Evolutionary conservation across 92 coral and sea anemone genomes (phyloP), one percentile per base, ranked within the genome.

Genomic region (Nematostella vectensis): DNA sequence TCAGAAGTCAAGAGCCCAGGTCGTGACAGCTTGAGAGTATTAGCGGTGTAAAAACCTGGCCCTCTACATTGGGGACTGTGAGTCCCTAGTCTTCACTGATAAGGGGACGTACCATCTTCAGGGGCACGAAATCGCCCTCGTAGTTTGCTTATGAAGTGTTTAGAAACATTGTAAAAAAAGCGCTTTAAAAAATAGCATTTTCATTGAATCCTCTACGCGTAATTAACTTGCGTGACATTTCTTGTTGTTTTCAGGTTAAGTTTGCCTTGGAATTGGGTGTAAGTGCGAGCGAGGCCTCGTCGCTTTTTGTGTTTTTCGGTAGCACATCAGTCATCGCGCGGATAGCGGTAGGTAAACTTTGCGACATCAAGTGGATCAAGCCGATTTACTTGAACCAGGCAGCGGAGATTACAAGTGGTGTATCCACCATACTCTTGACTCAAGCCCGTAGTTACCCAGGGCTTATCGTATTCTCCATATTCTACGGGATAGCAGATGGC

Each of bases 401-500:
- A 11, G 55, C 71, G 2, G 66, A 54, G 42, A 47, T 68, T 11
- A 3, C 62, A 25, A 61, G 67, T 28, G 67, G 67, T 16, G 11
- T 61, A 3, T 54, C 56, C 10, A 70, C 50, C 28, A 29, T 62
- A 31, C 28, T 47, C 10, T 70, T 76, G 1, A 50, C 66, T 1
- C 82, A 61, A 29, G 76, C 76, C 21, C 30, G 39, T 3, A 55
- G 42, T 4, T 76, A 76, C 55, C 25, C 50, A 0, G 59, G 68
- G 8, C 66, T 76, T 18, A 45, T 68, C 3, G 65, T 50, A 3
- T 76, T 76, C 29, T 62, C 82, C 10, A 28, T 76, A 28, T 48
- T 69, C 47, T 68, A 68, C 42, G 82, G 82, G 15, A 37, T 68
- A 23, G 82, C 76, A 12, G 82, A 76, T 62, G 82, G 82, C 17